Evolutionary conservation across 2,797 vertebrate species (phyloP), one percentile per base, ranked within the genome.

Genomic region (Choloepus didactylus): DNA sequence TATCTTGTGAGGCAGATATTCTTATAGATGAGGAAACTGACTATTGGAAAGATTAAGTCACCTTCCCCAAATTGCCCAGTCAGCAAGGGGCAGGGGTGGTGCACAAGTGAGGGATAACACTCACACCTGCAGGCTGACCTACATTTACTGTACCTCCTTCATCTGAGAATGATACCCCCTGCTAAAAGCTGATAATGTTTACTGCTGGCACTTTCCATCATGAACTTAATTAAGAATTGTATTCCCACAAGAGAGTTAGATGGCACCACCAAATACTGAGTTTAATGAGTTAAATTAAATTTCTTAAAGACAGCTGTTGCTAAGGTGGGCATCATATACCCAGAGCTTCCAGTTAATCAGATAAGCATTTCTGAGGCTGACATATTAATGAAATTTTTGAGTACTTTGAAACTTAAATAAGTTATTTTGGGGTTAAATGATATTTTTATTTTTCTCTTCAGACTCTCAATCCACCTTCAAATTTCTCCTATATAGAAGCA

Each of bases 221-320:
- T 64, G 67, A 69, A 46, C 25, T 41, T 41, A 76, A 41, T 21
- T 76, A 29, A 41, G 7, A 62, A 62, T 59, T 41, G 18, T 29
- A 69, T 35, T 75, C 6, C 31, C 11, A 9, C 41, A 29, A 44
- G 29, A 44, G 16, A 85, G 14, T 86, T 35, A 75, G 23, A 31
- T 60, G 73, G 64, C 56, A 79, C 38, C 51, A 31, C 15, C 23
- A 41, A 70, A 85, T 35, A 19, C 70, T 25, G 29, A 64, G 25
- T 46, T 85, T 81, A 70, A 56, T 11, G 56, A 49, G 35, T 76
- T 92, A 66, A 75, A 54, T n/a, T 31, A 89, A 85, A 67, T 83
- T 62, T 70, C 67, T 89, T 86, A 70, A 90, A 90, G 56, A 29
- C 16, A 91, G 67, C 18, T 83, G 69, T 90, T 82, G 21, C 12